These are phyloP conservation scores for Oncorhynchus nerka DNA, from an alignment of 2,113 vertebrate genomes.

Conservation along the genomic window DNA sequence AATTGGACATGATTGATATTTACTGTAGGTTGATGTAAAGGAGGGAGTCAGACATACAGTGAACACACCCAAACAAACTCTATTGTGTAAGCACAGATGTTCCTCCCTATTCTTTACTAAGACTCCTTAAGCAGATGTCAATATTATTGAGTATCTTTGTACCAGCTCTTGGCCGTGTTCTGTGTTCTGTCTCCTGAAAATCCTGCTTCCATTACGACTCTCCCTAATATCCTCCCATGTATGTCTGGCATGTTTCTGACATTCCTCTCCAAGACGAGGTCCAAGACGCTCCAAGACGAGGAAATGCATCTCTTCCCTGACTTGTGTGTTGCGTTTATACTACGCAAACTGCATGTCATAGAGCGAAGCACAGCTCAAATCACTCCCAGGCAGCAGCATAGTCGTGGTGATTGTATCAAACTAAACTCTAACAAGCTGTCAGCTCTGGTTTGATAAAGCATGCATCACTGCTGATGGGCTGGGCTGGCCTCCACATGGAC, in stretches of 20 bases:
- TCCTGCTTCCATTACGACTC: constrained; percentile 13
- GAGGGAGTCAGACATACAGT: too few relatives aligned
- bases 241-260: constrained; percentile 35
- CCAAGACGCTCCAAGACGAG: constrained; percentile 4
- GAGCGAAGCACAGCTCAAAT: constrained; percentile 52
- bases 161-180: too few relatives aligned
- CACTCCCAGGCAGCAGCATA: constrained; percentile 51
- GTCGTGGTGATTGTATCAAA: constrained; percentile 65
- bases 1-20: too few relatives aligned
- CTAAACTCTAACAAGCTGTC: constrained; percentile 73
- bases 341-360: constrained; percentile 45
- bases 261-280: constrained; percentile 6
- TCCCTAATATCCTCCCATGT: constrained; percentile 8
- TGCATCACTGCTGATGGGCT: constrained; percentile 47
- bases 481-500: constrained; percentile 43
- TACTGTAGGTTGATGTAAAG: too few relatives aligned
- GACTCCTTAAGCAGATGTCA: too few relatives aligned
- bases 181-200: not conserved
- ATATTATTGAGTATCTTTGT: too few relatives aligned
- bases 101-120: too few relatives aligned
- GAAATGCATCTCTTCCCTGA: constrained; percentile 29
- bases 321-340: constrained; percentile 29
- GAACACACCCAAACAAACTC: too few relatives aligned
- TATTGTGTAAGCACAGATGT: too few relatives aligned
- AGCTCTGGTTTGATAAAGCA: constrained; percentile 67